phyloP scores from a whole-genome alignment of 2,113 vertebrate species.

The Plotosus lineatus region DNA sequence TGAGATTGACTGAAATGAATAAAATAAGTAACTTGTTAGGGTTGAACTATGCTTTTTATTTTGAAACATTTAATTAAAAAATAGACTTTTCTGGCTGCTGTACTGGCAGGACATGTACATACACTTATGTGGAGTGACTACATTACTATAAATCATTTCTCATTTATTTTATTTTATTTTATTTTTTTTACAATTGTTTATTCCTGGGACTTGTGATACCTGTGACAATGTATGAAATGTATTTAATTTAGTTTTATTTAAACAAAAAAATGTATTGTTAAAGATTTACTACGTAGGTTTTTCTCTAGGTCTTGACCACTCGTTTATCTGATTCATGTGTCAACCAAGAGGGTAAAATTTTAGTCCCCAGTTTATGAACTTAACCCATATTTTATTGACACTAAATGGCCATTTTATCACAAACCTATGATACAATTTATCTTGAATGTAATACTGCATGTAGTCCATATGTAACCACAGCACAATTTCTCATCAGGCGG shows the following conservation, averaged over 20 bases:
- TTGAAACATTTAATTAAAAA: neutral
- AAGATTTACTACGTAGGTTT: neutral
- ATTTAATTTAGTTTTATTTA: neutral
- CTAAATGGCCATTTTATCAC: neutral
- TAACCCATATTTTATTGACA: neutral
- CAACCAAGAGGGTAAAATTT: neutral
- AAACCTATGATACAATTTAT: neutral
- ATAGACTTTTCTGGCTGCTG: slow-evolving; percentile 18
- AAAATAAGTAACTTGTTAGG: neutral
- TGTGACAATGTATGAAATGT: neutral
- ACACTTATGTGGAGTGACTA: neutral
- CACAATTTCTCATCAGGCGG: neutral
- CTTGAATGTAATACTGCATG: neutral
- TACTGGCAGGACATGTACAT: neutral
- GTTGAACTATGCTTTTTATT: neutral
- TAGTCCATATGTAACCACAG: neutral
- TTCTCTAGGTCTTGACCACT: neutral
- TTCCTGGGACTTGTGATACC: neutral
- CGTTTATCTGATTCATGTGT: neutral
- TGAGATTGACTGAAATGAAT: neutral
- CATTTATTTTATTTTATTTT: neutral
- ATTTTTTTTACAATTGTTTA: neutral
- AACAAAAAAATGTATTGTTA: neutral
- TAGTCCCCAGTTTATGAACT: neutral
- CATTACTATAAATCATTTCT: slow-evolving; percentile 15